phyloP scores from a whole-genome alignment of 1,140 invertebrate genomes.

The Drepana arcuata region DNA sequence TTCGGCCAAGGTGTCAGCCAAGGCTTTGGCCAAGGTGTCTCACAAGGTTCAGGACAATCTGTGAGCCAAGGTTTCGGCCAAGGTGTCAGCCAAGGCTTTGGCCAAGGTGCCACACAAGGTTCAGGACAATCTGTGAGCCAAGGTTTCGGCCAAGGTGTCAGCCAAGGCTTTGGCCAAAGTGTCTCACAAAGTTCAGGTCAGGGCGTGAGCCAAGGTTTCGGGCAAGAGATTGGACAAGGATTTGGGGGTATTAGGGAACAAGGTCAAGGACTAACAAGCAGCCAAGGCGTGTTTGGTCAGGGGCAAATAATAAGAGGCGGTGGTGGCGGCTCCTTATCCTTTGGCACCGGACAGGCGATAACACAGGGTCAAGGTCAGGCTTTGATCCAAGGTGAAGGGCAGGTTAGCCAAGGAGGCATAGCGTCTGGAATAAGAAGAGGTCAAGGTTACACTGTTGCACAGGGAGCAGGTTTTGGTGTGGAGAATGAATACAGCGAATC shows the following conservation, averaged over 20 bases:
- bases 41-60: constrained; percentile 2
- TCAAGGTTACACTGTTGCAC: not conserved
- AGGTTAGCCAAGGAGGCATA: not conserved
- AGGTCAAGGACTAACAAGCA: too few relatives aligned
- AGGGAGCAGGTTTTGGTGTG: constrained; percentile 1
- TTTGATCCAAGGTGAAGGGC: constrained; percentile 15
- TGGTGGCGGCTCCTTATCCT: too few relatives aligned
- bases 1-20: constrained; percentile 3
- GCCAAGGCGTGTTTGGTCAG: constrained; percentile 9
- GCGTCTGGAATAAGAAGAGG: not conserved
- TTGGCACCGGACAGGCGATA: not conserved
- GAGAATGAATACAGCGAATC: constrained; percentile 39
- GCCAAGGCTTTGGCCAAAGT: constrained; percentile 16
- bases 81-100: constrained; percentile 5
- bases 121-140: constrained; percentile 4
- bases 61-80: not conserved
- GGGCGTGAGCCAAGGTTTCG: too few relatives aligned
- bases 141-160: constrained; percentile 10
- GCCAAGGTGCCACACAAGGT: constrained; percentile 12
- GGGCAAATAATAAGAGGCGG: too few relatives aligned
- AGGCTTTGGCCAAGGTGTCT: constrained; percentile 1
- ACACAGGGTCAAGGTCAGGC: constrained; percentile 12
- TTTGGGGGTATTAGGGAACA: too few relatives aligned
- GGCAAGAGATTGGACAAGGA: too few relatives aligned
- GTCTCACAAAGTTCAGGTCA: constrained; percentile 15